Evolutionary conservation across 2,888 invertebrate species (phyloP), one percentile per base, ranked within the genome.

Genomic region (Mimas tiliae): DNA sequence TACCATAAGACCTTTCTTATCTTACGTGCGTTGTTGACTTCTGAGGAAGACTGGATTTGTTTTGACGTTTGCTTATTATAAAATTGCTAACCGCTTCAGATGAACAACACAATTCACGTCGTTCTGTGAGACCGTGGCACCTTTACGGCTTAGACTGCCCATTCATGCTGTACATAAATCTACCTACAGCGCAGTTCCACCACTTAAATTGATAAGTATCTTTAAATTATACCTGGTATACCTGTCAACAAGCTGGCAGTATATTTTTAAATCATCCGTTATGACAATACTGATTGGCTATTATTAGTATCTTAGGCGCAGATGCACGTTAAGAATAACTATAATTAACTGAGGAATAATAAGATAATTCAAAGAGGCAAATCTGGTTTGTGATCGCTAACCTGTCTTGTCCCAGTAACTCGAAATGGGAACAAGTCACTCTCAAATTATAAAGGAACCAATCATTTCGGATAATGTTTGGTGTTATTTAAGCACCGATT

Each of bases 301-400:
- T 58, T 58, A 58, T 58, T 19, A 38, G 45, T 19, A 19, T 58
- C 16, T 16, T 55, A 38, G 34, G 55, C 55, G 55, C 16, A 34
- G 55, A 55, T 55, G 55, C 51, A 27, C 2, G 55, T 16, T 11
- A 8, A 3, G 55, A 53, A 53, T 58, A 38, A 38, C 58, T 58
- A 58, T 58, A 58, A 58, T 58, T 58, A 58, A 58, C 38, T 58
- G 38, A 38, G 42, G 16, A 42, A 58, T 16, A 38, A 58, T 33
- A 53, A 33, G 53, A 21, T 58, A 42, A 53, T 34, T 53, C 34
- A 19, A 21, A 58, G 9, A 19, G 42, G 58, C 19, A 38, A 58
- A 42, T 58, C 38, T 58, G 38, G 58, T 58, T 58, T 55, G 19
- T 58, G 19, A 58, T n/a, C 53, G 53, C 53, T 53, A 53, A n/a